Conservation (phyloP, 2,113 vertebrate species). For the Heterochromis multidens region DNA sequence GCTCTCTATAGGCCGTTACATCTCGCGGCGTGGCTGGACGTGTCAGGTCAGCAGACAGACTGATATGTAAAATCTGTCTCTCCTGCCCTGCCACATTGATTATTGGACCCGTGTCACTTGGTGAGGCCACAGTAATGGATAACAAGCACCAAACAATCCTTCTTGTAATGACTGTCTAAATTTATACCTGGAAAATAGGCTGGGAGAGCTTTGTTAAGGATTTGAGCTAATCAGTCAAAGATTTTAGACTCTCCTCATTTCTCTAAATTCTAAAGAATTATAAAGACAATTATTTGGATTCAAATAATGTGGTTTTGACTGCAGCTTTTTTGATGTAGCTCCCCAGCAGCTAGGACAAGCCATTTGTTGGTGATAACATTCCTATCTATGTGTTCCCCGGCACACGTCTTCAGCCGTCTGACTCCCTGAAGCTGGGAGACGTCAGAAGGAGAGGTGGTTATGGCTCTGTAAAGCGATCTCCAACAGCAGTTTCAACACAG, state of each 20-base stretch:
- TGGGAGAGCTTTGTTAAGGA: not conserved
- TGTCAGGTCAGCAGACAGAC: slow-evolving; percentile 16
- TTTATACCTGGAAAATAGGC: slow-evolving; percentile 20
- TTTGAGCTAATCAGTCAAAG: slow-evolving; percentile 20
- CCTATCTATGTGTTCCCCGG: not conserved
- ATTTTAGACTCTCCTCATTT: not conserved
- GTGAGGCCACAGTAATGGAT: slow-evolving; percentile 29
- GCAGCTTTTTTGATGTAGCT: not conserved
- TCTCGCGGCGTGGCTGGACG: not conserved
- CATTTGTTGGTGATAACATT: not conserved
- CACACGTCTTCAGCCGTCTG: not conserved
- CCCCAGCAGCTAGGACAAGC: not conserved
- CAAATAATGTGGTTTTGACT: not conserved
- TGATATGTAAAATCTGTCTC: slow-evolving; percentile 41
- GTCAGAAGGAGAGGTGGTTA: not conserved
- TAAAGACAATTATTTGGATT: not conserved
- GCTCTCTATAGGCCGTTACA: not conserved
- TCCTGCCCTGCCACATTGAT: slow-evolving; percentile 50
- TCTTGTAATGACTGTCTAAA: slow-evolving; percentile 24
- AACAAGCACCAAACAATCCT: slow-evolving; percentile 50
- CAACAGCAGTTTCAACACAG: slow-evolving; percentile 11
- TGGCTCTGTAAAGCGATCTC: slow-evolving; percentile 9
- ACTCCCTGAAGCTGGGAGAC: not conserved
- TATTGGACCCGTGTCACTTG: slow-evolving; percentile 15
- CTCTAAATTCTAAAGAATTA: not conserved